phyloP scores from a whole-genome alignment of 2,888 invertebrate genomes.

The Callinectes sapidus region DNA sequence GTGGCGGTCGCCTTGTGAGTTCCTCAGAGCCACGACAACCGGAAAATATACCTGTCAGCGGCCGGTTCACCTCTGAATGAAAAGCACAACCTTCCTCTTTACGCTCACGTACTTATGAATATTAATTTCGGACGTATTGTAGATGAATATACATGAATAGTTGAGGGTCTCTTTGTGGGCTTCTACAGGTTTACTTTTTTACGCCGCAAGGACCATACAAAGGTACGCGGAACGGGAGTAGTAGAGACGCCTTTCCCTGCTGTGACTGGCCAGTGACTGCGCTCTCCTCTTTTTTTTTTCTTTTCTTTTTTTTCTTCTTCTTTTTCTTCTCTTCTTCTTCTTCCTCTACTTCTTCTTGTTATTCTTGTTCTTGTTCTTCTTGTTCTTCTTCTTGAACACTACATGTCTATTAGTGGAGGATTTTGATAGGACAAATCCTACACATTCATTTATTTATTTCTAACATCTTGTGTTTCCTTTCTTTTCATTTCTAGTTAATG shows the following conservation, averaged over 20 bases:
- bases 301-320: no score
- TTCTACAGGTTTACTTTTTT: slow-evolving; percentile 15
- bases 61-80: slow-evolving; percentile 36
- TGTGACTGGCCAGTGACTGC: not conserved
- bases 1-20: not conserved
- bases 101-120: slow-evolving; percentile 33
- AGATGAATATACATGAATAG: slow-evolving; percentile 7
- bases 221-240: not conserved
- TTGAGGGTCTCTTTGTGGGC: slow-evolving; percentile 4
- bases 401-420: not conserved
- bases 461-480: not conserved
- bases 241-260: not conserved
- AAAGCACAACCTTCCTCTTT: slow-evolving; percentile 33
- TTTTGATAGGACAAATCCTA: not conserved
- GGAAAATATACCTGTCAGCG: slow-evolving; percentile 35
- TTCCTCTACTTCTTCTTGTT: no score
- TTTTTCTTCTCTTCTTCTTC: no score
- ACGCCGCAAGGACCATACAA: not conserved
- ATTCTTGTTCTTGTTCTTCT: no score
- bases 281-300: not conserved
- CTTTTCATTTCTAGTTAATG: not conserved
- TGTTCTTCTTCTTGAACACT: no score
- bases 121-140: slow-evolving; percentile 33
- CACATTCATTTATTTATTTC: not conserved
- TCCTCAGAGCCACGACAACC: slow-evolving; percentile 19